Percentiles rank a stretch among this genome's conserved stretches.
Conservation (phyloP, 2,888 invertebrate genomes). For the Trisateles emortualis region DNA sequence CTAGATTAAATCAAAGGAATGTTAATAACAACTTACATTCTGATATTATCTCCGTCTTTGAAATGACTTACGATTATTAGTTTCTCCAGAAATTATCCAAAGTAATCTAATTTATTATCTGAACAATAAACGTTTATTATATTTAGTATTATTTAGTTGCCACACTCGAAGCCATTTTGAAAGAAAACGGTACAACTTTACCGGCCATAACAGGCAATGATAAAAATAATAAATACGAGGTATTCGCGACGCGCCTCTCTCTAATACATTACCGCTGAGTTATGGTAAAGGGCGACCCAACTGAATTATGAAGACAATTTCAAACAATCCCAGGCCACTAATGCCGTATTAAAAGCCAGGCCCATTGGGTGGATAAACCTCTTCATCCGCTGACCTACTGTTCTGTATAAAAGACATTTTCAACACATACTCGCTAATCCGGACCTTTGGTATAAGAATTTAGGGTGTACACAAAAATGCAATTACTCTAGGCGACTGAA, state of each 20-base stretch:
- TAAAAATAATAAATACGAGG: conserved; percentile 50
- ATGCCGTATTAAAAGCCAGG: conserved; percentile 48
- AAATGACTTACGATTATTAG: conserved; percentile 7
- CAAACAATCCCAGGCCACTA: conserved; percentile 52
- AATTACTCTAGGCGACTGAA: conserved; percentile 29
- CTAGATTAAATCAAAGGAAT: conserved; percentile 4
- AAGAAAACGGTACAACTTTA: conserved; percentile 29
- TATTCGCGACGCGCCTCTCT: conserved; percentile 26
- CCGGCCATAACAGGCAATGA: conserved; percentile 28
- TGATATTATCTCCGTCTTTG: conserved; percentile 9
- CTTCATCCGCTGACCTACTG: conserved; percentile 50
- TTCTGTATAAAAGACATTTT: conserved; percentile 63
- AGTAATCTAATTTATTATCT: neutral
- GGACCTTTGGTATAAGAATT: conserved; percentile 19
- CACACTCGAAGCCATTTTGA: conserved; percentile 13
- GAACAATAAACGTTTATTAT: neutral
- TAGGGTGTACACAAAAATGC: conserved; percentile 37
- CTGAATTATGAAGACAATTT: conserved; percentile 63
- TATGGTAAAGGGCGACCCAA: conserved; percentile 49
- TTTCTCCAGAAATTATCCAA: conserved; percentile 1
- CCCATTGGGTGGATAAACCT: conserved; percentile 37
- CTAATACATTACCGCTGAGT: conserved; percentile 51
- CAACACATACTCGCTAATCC: conserved; percentile 54
- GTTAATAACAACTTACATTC: conserved; percentile 5
- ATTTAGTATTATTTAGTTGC: neutral